Percentiles rank a stretch among this genome's conserved stretches.
phyloP scores from a whole-genome alignment of 2,888 invertebrate species.

The Coremacera marginata region DNA sequence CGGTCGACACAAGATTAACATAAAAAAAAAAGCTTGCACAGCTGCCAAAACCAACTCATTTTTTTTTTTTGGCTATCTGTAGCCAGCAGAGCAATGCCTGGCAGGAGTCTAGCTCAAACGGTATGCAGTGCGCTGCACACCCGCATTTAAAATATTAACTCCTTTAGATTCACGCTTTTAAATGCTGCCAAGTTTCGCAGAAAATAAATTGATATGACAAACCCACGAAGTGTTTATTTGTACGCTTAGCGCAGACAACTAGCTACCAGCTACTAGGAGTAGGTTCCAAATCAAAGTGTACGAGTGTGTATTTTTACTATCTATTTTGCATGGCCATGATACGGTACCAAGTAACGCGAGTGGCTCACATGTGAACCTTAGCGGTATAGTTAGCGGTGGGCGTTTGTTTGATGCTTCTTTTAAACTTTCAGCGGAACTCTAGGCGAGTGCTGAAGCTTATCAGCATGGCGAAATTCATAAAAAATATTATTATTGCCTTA shows the following conservation, averaged over 20 bases:
- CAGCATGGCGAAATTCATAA: background rate
- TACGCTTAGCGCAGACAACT: background rate
- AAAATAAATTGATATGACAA: slow-evolving; percentile 40
- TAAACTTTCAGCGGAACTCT: background rate
- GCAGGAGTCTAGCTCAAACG: slow-evolving; percentile 11
- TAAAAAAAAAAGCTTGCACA: slow-evolving; percentile 5
- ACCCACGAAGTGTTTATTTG: slow-evolving; percentile 24
- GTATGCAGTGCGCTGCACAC: slow-evolving; percentile 10
- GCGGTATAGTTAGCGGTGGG: slow-evolving; percentile 11
- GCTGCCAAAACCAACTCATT: background rate
- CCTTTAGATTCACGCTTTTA: slow-evolving; percentile 7
- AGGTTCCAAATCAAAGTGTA: background rate
- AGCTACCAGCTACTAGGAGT: background rate
- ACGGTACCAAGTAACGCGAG: background rate
- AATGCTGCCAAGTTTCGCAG: slow-evolving; percentile 33
- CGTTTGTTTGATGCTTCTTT: slow-evolving; percentile 11
- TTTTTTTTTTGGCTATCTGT: background rate
- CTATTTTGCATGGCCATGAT: slow-evolving; percentile 19
- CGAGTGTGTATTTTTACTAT: background rate
- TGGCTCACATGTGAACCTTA: background rate
- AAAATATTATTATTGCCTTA: slow-evolving; percentile 4
- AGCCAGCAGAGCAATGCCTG: background rate
- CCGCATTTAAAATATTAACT: slow-evolving; percentile 19
- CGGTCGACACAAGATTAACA: background rate
- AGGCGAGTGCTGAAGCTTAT: background rate